phyloP scores from a whole-genome alignment of 2,888 invertebrate genomes.

The Rotaria socialis region DNA sequence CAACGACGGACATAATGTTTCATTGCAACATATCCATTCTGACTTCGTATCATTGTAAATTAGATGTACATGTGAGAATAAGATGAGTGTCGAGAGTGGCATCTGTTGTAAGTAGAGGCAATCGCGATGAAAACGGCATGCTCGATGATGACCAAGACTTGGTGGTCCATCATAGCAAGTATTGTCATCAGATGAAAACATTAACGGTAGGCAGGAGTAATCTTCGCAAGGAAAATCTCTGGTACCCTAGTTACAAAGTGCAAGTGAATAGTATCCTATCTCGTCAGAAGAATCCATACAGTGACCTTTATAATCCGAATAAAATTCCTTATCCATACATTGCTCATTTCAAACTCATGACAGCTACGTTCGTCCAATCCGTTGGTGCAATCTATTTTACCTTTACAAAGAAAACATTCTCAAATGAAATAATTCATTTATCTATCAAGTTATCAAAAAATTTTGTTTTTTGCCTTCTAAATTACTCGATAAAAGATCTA shows the following conservation, averaged over 20 bases:
- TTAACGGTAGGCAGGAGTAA: rapidly evolving
- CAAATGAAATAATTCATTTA: too few relatives aligned
- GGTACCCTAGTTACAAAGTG: too few relatives aligned
- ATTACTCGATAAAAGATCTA: too few relatives aligned
- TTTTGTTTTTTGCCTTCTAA: too few relatives aligned
- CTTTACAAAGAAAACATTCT: too few relatives aligned
- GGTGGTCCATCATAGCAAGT: not conserved
- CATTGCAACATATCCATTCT: not conserved
- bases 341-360: not conserved
- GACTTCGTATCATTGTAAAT: not conserved
- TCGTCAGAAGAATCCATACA: not conserved
- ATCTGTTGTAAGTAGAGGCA: not conserved
- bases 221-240: not conserved
- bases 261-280: not conserved
- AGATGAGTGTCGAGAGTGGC: not conserved
- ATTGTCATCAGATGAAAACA: not conserved
- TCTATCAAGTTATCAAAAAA: too few relatives aligned
- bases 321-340: not conserved
- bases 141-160: not conserved
- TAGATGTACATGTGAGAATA: not conserved
- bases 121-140: not conserved
- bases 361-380: not conserved
- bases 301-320: not conserved
- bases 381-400: not conserved
- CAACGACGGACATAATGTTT: not conserved